These are phyloP conservation scores for Melolontha melolontha DNA, from an alignment of 2,888 invertebrate genomes.

Conservation along the genomic window DNA sequence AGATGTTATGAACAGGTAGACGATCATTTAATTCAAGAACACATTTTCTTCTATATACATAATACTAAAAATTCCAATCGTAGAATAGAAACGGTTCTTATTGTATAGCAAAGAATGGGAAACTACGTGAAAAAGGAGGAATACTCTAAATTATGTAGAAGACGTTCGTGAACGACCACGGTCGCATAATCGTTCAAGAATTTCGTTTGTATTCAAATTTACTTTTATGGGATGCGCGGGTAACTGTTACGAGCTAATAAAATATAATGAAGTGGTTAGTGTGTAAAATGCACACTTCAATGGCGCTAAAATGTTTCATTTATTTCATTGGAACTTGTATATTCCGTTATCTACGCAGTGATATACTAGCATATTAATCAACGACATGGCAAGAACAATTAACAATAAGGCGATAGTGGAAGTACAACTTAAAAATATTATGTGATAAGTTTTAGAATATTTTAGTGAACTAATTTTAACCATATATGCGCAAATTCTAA, in stretches of 20 bases:
- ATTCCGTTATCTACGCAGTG: conserved; percentile 18
- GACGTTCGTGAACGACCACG: conserved; percentile 6
- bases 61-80: no score
- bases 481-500: neutral
- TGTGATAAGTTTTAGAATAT: neutral
- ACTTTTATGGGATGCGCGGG: conserved; percentile 20
- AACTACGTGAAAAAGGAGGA: conserved; percentile 1
- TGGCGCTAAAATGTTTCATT: conserved; percentile 36
- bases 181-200: conserved; percentile 15
- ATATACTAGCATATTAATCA: conserved; percentile 10
- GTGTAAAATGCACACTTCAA: conserved; percentile 21
- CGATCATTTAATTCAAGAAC: no score
- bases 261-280: conserved; percentile 26
- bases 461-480: no score
- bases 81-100: no score
- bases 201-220: conserved; percentile 33
- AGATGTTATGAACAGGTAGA: no score
- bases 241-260: conserved; percentile 31
- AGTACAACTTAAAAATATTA: neutral
- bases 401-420: conserved; percentile 11
- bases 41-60: no score
- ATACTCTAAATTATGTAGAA: conserved; percentile 12
- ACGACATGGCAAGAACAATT: conserved; percentile 5
- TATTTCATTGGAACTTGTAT: conserved; percentile 10
- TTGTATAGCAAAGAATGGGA: conserved; percentile 8